Conservation (phyloP, 2,113 vertebrate species). For the Pluvialis apricaria region DNA sequence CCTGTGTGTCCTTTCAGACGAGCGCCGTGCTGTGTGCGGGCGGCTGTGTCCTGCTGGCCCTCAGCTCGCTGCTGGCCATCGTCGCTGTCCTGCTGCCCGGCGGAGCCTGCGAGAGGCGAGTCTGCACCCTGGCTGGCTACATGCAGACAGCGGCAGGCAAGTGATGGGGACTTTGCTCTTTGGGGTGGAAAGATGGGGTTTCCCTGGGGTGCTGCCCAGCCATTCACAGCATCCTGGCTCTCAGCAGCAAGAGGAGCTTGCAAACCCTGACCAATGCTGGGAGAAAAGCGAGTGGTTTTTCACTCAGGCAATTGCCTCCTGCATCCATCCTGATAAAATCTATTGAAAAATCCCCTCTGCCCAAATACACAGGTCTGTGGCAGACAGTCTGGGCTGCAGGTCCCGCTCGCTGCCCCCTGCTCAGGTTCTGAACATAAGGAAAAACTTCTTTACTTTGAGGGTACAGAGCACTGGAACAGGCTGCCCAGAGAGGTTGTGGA, state of each 20-base stretch:
- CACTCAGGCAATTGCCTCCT: neutral
- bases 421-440: neutral
- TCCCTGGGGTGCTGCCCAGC: neutral
- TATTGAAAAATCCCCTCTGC: neutral
- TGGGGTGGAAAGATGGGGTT: neutral
- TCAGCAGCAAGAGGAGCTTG: neutral
- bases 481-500: too few relatives aligned
- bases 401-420: neutral
- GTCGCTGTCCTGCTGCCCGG: constrained; percentile 87
- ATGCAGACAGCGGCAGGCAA: constrained; percentile 92
- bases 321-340: neutral
- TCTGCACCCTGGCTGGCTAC: constrained; percentile 91
- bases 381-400: neutral
- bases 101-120: constrained; percentile 85
- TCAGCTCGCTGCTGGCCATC: constrained; percentile 90
- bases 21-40: constrained; percentile 89
- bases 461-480: too few relatives aligned
- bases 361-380: neutral
- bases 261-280: neutral
- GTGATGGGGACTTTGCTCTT: neutral
- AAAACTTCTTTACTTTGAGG: too few relatives aligned
- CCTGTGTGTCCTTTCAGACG: constrained; percentile 77
- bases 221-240: neutral
- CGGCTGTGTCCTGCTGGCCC: constrained; percentile 86
- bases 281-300: neutral